Conservation (phyloP, 2,797 vertebrate genomes). For the Fistularia tabacaria region DNA sequence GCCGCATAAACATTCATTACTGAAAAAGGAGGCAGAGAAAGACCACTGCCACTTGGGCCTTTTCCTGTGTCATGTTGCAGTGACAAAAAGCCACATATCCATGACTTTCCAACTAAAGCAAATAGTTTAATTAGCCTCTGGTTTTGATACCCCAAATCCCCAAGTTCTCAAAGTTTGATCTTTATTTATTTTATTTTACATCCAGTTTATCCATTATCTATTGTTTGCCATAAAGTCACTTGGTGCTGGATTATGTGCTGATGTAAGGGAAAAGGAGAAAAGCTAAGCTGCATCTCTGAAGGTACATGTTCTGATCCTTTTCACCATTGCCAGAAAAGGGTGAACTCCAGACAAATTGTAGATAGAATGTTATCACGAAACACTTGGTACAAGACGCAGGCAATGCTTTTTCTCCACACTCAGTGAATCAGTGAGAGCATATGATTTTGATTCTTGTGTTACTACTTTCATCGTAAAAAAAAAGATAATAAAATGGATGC, state of each 20-base stretch:
- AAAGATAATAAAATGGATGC: no score
- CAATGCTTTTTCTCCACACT: no score
- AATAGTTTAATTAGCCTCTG: slow-evolving; percentile 16
- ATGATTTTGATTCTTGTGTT: no score
- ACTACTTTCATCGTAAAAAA: no score
- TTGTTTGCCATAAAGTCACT: slow-evolving; percentile 61
- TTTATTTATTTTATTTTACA: slow-evolving; percentile 23
- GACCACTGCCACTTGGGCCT: slow-evolving; percentile 9
- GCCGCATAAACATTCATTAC: slow-evolving; percentile 24
- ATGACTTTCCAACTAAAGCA: slow-evolving; percentile 38
- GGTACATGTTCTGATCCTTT: slow-evolving; percentile 38
- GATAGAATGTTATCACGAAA: no score
- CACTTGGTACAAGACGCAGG: no score
- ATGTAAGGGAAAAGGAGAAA: slow-evolving; percentile 29
- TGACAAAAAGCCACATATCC: slow-evolving; percentile 32
- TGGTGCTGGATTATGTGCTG: slow-evolving; percentile 52
- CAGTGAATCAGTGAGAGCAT: no score
- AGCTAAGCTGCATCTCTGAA: slow-evolving; percentile 19
- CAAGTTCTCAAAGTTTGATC: slow-evolving; percentile 37
- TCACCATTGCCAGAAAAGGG: slow-evolving; percentile 13
- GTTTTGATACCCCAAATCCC: slow-evolving; percentile 35
- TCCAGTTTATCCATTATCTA: slow-evolving; percentile 47
- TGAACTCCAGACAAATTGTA: not conserved
- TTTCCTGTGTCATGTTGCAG: slow-evolving; percentile 11
- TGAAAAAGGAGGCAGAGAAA: slow-evolving; percentile 11